Percentiles rank a stretch among this genome's conserved stretches.
Conservation (phyloP, 1,140 invertebrate species). For the Orchesella cincta region DNA sequence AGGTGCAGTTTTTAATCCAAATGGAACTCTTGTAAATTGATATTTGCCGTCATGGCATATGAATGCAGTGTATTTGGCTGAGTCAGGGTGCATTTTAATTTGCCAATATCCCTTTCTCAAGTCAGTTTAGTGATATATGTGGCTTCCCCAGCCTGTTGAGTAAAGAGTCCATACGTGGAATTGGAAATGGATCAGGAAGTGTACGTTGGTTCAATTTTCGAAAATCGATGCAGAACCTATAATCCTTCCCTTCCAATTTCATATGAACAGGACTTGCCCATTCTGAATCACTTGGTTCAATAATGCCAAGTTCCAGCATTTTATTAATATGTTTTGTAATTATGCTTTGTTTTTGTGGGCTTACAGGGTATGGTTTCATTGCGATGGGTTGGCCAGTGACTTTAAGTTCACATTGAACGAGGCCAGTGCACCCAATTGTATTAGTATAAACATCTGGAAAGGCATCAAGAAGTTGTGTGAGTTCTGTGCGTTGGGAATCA, state of each 20-base stretch:
- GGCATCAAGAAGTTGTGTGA: not conserved
- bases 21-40: conserved; percentile 51
- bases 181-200: not conserved
- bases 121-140: conserved; percentile 53
- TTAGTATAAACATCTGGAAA: conserved; percentile 10
- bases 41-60: conserved; percentile 45
- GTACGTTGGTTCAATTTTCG: conserved; percentile 27
- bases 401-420: not conserved
- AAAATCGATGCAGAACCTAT: conserved; percentile 39
- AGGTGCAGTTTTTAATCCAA: conserved; percentile 51
- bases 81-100: conserved; percentile 35
- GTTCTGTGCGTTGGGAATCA: not conserved
- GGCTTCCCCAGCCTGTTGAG: conserved; percentile 51
- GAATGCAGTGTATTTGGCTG: conserved; percentile 53
- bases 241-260: conserved; percentile 40
- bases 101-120: conserved; percentile 48
- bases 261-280: conserved; percentile 49
- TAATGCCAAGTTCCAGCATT: conserved; percentile 46
- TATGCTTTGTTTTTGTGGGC: conserved; percentile 15
- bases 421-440: conserved; percentile 5
- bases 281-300: conserved; percentile 42
- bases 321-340: conserved; percentile 45
- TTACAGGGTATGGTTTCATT: conserved; percentile 31
- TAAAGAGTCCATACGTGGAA: conserved; percentile 40
- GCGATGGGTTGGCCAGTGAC: conserved; percentile 12